Base-by-base conservation (phyloP, 2,888 invertebrate genomes). In the Abrostola triplasia region DNA sequence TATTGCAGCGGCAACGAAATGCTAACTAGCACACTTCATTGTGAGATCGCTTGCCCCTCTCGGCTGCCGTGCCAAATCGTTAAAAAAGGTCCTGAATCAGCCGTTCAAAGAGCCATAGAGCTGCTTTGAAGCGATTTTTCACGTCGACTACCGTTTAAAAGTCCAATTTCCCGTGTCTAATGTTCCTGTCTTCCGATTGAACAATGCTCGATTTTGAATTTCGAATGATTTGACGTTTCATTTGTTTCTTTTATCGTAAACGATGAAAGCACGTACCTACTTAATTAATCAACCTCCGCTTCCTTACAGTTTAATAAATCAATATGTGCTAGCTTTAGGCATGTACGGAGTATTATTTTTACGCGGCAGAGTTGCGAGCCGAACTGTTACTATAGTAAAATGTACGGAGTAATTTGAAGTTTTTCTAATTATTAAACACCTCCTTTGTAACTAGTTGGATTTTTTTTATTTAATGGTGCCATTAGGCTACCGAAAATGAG, bases 21-120 rank as follows among this genome's bases (percentile, higher is more conserved):
- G 64, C 73, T 74, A 71, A 74, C 67, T 68, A 68, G 74, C 59
- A 62, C 62, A 71, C 64, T 74, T 74, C 64, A 68, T 74, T 68
- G 59, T 74, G 64, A 61, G 63, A 74, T 59, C 61, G 70, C 64
- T 64, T 73, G 67, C 49, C 55, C 58, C 59, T 44, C 42, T 38
- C 59, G 35, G 41, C 70, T 59, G 67, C 70, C 51, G 67, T 59
- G 67, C 59, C 64, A 70, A 73, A 74, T 71, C 64, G 74, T 71
- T 72, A 64, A 79, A 73, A 75, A 77, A 76, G 52, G 58, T 57
- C 60, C 69, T 76, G 74, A 75, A 64, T 77, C 74, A 70, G 73
- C 57, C 41, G 63, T 40, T 70, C 54, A 67, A 73, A 76, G 67
- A 57, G 66, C 67, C 40, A 59, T 73, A 61, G 47, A 73, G 64